Conservation (phyloP, 1,140 invertebrate species). For the Bombus vancouverensis region DNA sequence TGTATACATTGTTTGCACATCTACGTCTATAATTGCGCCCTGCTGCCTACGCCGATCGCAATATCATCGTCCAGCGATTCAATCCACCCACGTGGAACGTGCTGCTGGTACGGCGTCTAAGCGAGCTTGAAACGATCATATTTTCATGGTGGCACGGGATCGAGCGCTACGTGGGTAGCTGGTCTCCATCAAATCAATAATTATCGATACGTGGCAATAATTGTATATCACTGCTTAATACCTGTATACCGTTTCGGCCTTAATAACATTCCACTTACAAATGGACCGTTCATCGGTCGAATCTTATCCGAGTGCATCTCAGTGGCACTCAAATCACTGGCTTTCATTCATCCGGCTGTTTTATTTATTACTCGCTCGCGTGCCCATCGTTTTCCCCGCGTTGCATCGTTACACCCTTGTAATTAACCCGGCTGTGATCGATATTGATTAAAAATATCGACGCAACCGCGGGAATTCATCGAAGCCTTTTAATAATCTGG, state of each 20-base stretch:
- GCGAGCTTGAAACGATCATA: background rate
- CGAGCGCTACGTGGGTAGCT: constrained; percentile 32
- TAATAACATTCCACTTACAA: constrained; percentile 48
- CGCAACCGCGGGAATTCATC: background rate
- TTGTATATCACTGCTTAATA: constrained; percentile 43
- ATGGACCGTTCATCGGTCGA: constrained; percentile 30
- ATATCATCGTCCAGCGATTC: background rate
- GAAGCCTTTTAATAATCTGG: background rate
- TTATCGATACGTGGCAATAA: constrained; percentile 45
- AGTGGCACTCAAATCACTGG: constrained; percentile 34
- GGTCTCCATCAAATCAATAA: constrained; percentile 53
- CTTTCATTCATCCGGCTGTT: background rate
- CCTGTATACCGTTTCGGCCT: background rate
- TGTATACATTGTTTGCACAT: background rate
- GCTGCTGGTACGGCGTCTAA: background rate
- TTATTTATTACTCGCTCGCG: constrained; percentile 22
- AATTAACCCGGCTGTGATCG: constrained; percentile 26
- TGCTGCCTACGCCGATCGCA: background rate
- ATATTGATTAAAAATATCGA: constrained; percentile 19
- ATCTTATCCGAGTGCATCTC: constrained; percentile 30
- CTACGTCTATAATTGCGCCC: background rate
- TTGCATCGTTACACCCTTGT: background rate
- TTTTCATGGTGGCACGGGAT: constrained; percentile 16
- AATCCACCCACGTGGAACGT: constrained; percentile 25
- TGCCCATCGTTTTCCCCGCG: background rate